Evolutionary conservation across 2,888 invertebrate species (phyloP).

Genomic region (Noctua janthe): DNA sequence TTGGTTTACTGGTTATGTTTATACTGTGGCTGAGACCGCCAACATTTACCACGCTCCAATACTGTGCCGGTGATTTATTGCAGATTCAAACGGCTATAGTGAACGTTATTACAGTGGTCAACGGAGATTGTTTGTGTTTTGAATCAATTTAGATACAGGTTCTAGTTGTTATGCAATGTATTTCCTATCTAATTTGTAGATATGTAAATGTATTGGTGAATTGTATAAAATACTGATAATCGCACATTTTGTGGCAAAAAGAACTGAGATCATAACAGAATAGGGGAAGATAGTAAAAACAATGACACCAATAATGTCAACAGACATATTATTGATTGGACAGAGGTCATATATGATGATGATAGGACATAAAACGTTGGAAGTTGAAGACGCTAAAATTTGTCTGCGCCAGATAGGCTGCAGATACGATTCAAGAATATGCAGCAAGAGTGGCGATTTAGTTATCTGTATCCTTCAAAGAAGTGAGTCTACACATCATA

Average conservation of each 20-base stretch:
- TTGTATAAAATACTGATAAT: not conserved
- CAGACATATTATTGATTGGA: not conserved
- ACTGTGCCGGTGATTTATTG: conserved; percentile 57
- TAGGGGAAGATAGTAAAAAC: not conserved
- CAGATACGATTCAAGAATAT: not conserved
- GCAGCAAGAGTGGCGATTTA: not conserved
- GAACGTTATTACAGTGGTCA: conserved; percentile 38
- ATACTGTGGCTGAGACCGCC: conserved; percentile 6
- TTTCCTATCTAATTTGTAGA: conserved; percentile 9
- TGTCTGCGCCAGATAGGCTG: not conserved
- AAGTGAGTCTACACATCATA: not conserved
- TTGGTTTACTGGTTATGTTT: not conserved
- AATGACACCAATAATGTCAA: too few relatives aligned
- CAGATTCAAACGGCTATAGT: conserved; percentile 31
- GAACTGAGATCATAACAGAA: not conserved
- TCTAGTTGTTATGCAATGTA: conserved; percentile 21
- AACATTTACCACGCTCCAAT: conserved; percentile 58
- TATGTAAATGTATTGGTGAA: conserved; percentile 3
- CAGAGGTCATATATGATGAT: too few relatives aligned
- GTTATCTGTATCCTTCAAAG: not conserved
- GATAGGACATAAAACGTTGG: not conserved
- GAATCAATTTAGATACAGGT: conserved; percentile 43
- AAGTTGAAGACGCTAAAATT: not conserved
- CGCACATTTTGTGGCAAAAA: not conserved
- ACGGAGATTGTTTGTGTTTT: conserved; percentile 28